A percentile compares a stretch with the other conserved stretches of the same genome.
These are phyloP conservation scores for Halictus quadricinctus DNA, from an alignment of 2,888 invertebrate genomes.

Conservation along the genomic window DNA sequence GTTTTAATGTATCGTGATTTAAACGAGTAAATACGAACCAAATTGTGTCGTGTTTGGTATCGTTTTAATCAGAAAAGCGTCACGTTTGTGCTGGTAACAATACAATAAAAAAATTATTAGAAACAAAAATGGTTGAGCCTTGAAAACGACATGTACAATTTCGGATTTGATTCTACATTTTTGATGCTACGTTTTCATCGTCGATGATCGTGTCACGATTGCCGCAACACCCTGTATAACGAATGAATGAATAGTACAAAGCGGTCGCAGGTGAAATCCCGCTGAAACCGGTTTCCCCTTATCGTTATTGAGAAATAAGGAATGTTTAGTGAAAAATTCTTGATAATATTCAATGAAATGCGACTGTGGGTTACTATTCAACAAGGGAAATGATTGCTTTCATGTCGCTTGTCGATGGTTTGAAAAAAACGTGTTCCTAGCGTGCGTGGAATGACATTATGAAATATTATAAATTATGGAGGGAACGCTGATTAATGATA, in stretches of 20 bases:
- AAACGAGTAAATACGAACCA: too few relatives aligned
- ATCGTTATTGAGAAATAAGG: background rate
- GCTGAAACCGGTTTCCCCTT: background rate
- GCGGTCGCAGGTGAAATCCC: conserved; percentile 2
- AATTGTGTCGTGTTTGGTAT: too few relatives aligned
- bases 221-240: background rate
- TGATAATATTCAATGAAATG: background rate
- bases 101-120: too few relatives aligned
- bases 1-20: too few relatives aligned
- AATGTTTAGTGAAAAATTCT: background rate
- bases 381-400: background rate
- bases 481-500: background rate
- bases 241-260: background rate
- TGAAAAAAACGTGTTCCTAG: background rate
- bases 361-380: background rate
- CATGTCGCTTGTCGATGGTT: background rate
- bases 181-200: background rate
- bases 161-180: background rate
- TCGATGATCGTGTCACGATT: background rate
- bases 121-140: too few relatives aligned
- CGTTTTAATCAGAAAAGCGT: too few relatives aligned
- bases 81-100: too few relatives aligned
- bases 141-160: too few relatives aligned
- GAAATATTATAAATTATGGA: background rate
- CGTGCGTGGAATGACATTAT: background rate